These are phyloP conservation scores for Fregetta grallaria DNA, from an alignment of 2,113 vertebrate species.

Conservation along the genomic window DNA sequence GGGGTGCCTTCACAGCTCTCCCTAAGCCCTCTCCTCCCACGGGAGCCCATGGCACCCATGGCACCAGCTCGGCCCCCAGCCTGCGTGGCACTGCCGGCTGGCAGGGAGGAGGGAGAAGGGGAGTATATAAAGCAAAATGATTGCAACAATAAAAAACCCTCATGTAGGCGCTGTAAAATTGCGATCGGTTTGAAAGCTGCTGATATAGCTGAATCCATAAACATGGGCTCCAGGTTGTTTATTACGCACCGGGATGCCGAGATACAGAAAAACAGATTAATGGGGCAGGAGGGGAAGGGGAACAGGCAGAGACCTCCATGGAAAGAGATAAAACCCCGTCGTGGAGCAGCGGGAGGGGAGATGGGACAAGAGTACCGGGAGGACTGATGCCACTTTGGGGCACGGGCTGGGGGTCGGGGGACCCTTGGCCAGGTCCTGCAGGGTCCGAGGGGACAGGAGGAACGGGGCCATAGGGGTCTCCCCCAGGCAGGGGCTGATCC, in stretches of 20 bases:
- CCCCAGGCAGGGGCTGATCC: neutral
- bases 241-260: neutral
- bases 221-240: conserved; percentile 55
- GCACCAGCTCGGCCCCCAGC: neutral
- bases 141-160: conserved; percentile 71
- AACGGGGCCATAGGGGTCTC: fast-evolving
- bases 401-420: too few relatives aligned
- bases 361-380: fast-evolving
- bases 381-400: neutral
- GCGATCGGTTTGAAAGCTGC: conserved; percentile 69
- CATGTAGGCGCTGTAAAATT: conserved; percentile 67
- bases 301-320: neutral
- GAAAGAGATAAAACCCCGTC: neutral
- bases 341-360: fast-evolving
- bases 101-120: conserved; percentile 21
- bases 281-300: neutral
- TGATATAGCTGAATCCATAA: conserved; percentile 79
- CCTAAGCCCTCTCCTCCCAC: fast-evolving
- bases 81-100: neutral
- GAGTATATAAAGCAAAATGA: conserved; percentile 75
- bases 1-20: neutral
- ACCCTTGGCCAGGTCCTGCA: neutral
- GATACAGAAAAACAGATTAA: conserved; percentile 50
- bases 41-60: neutral
- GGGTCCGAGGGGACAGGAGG: neutral